A percentile compares a stretch with the other conserved stretches of the same genome.
Evolutionary conservation across 2,888 invertebrate species (phyloP).

Genomic region (Dendrolimus pini): DNA sequence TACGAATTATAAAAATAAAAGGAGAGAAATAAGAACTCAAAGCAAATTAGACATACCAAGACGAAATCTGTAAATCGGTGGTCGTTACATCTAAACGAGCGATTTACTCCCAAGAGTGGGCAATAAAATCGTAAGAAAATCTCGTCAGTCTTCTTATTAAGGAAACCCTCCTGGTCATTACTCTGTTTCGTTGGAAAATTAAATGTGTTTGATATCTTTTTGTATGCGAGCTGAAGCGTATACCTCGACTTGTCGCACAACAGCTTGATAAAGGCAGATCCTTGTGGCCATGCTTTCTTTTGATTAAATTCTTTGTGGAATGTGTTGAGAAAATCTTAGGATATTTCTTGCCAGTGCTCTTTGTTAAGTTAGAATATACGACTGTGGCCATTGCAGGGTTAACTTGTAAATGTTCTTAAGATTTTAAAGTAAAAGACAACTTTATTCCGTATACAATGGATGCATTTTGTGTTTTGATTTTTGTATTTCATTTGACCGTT

Average conservation of each 20-base stretch:
- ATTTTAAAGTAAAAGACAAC: too few relatives aligned
- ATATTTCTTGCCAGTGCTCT: constrained; percentile 2
- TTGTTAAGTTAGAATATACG: not conserved
- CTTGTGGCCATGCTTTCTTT: constrained; percentile 9
- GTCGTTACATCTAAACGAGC: constrained; percentile 50
- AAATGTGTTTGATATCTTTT: constrained; percentile 38
- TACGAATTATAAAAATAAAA: too few relatives aligned
- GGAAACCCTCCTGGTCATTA: constrained; percentile 39
- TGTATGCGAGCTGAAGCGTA: constrained; percentile 20
- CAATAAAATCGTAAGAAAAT: constrained; percentile 51
- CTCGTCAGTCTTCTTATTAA: constrained; percentile 49
- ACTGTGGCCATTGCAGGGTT: not conserved
- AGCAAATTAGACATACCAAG: constrained; percentile 43
- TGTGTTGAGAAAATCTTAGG: constrained; percentile 2
- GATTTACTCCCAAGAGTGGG: constrained; percentile 46
- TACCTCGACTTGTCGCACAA: not conserved
- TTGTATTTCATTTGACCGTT: too few relatives aligned
- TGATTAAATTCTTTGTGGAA: constrained; percentile 22
- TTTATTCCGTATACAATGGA: too few relatives aligned
- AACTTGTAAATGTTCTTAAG: not conserved
- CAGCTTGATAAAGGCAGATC: constrained; percentile 17
- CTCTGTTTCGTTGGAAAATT: constrained; percentile 54
- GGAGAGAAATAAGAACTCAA: constrained; percentile 25
- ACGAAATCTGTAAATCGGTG: constrained; percentile 47
- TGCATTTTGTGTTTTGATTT: too few relatives aligned